Conservation (phyloP, 2,888 invertebrate species). For the Periphyllus acericola region DNA sequence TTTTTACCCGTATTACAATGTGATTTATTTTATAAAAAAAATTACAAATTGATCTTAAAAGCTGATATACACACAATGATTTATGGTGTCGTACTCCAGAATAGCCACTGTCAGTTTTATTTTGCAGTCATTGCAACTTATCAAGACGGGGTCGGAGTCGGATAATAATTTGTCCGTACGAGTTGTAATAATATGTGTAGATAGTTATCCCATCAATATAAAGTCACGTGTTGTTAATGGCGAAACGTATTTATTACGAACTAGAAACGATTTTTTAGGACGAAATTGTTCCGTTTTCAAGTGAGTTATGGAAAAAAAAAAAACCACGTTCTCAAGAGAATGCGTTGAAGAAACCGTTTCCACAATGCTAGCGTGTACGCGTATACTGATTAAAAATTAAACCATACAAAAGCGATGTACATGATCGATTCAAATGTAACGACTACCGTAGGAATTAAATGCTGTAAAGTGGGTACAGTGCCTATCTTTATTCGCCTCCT, state of each 20-base stretch:
- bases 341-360: too few species aligned
- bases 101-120: conserved; percentile 43
- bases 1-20: conserved; percentile 1
- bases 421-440: too few species aligned
- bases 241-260: background rate
- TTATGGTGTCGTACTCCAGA: conserved; percentile 23
- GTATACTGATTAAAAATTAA: too few species aligned
- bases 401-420: too few species aligned
- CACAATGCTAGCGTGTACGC: too few species aligned
- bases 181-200: background rate
- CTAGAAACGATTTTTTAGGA: background rate
- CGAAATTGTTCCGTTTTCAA: background rate
- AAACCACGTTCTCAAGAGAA: background rate
- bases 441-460: too few species aligned
- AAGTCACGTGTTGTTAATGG: background rate
- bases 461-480: too few species aligned
- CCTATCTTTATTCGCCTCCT: too few species aligned
- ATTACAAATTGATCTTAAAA: conserved; percentile 50
- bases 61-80: conserved; percentile 51
- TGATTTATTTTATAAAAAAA: conserved; percentile 55
- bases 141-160: conserved; percentile 31
- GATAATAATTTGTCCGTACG: conserved; percentile 51
- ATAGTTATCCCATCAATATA: conserved; percentile 30
- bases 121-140: conserved; percentile 48
- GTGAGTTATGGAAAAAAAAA: background rate